phyloP scores from a whole-genome alignment of 2,797 vertebrate genomes.

The Hybognathus amarus region DNA sequence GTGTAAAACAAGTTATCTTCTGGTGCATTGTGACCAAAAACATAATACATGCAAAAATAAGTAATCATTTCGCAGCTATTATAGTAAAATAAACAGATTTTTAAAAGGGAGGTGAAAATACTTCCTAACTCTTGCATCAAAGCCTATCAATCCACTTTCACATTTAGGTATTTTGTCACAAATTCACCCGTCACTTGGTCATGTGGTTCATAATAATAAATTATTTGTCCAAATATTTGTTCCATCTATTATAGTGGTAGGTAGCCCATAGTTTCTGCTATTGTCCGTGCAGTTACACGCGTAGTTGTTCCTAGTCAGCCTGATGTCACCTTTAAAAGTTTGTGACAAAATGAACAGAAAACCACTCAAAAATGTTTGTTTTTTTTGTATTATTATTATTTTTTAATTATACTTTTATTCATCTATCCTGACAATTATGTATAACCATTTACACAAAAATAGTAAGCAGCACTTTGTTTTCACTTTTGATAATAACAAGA shows the following conservation, averaged over 20 bases:
- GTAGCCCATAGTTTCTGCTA: background rate
- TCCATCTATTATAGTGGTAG: background rate
- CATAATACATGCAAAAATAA: background rate
- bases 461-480: background rate
- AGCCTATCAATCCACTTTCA: background rate
- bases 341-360: background rate
- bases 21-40: background rate
- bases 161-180: background rate
- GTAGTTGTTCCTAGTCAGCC: background rate
- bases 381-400: background rate
- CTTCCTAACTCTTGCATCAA: background rate
- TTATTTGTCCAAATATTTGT: background rate
- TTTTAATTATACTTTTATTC: background rate
- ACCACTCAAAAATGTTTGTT: too few species aligned
- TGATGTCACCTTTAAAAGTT: background rate
- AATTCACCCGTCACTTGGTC: background rate
- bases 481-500: background rate
- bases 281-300: background rate
- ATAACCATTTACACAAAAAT: background rate
- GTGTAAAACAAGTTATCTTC: background rate
- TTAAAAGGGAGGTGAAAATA: background rate
- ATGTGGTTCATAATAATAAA: background rate
- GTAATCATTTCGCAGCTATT: background rate
- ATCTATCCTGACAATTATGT: background rate
- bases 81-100: background rate